Conservation (phyloP, 2,113 vertebrate genomes). For the Corydoras maculifer region DNA sequence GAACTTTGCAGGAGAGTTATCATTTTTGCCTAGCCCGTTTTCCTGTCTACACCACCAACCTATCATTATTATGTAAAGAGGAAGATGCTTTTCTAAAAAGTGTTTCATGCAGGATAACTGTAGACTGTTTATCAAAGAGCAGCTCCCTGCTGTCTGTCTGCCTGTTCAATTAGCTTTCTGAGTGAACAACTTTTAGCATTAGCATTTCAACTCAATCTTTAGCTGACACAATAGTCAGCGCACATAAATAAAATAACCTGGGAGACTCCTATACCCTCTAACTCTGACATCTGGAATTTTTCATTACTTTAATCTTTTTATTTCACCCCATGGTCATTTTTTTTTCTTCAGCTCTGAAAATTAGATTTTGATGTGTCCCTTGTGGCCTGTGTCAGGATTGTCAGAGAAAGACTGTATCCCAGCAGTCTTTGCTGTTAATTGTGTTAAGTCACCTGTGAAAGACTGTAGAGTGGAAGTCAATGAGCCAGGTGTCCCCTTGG, state of each 20-base stretch:
- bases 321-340: conserved; percentile 8
- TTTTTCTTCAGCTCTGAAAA: conserved; percentile 31
- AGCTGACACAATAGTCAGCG: conserved; percentile 25
- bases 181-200: conserved; percentile 45
- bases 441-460: conserved; percentile 53
- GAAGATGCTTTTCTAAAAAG: conserved; percentile 33
- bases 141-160: conserved; percentile 40
- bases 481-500: conserved; percentile 48
- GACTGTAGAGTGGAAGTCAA: conserved; percentile 44
- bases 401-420: conserved; percentile 29
- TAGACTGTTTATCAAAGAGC: conserved; percentile 33
- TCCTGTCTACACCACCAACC: neutral
- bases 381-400: conserved; percentile 37
- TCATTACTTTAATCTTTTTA: conserved; percentile 19
- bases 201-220: conserved; percentile 46
- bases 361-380: conserved; percentile 24
- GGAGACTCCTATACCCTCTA: conserved; percentile 10
- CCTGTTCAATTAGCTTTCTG: conserved; percentile 31
- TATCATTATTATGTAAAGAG: conserved; percentile 34
- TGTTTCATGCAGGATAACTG: conserved; percentile 31
- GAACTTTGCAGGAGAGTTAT: conserved; percentile 17
- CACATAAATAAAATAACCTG: conserved; percentile 45
- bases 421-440: conserved; percentile 46
- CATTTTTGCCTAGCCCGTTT: conserved; percentile 23
- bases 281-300: conserved; percentile 10